Evolutionary conservation across 2,888 invertebrate species (phyloP), one percentile per base, ranked within the genome.

Genomic region (Muschampia plurimacula): DNA sequence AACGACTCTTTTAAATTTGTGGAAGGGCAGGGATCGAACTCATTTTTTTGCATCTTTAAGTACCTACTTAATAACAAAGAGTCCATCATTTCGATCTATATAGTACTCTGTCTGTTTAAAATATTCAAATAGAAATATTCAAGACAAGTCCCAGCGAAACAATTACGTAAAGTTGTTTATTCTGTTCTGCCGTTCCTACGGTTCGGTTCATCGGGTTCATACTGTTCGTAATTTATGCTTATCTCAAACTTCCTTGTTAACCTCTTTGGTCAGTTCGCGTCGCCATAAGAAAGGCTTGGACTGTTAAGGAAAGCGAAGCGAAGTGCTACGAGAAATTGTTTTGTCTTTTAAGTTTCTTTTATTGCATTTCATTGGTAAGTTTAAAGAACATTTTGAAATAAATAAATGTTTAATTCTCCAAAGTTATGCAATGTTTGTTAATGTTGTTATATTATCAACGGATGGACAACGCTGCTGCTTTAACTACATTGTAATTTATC

Each of bases 211-310:
- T 62, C 52, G 52, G 66, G 71, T 71, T 60, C 71, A 52, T 72
- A 67, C 67, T 28, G 70, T 60, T 60, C 72, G 72, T 79, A 76
- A 77, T 78, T 78, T 75, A 77, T 74, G 77, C 74, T 79, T 79
- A 79, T 80, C 79, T 79, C 28, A 69, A 71, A 73, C 75, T 78
- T 77, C 77, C 77, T 78, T 75, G 76, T 75, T 77, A 76, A 74
- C 78, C 76, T 77, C 74, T 75, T 74, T 74, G 74, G 73, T 69
- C 66, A 75, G 74, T 62, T 60, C 28, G 67, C 55, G 60, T 71
- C 65, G 28, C n/a, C 15, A 41, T 41, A 28, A 41, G n/a, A 70
- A 65, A 70, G 57, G 65, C 65, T 15, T 22, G 9, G 44, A 9
- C 71, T 39, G 55, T 64, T 66, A 60, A 66, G 72, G 62, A 52